These are phyloP conservation scores for Eulemur rufifrons DNA, from an alignment of 2,113 vertebrate genomes.

Conservation along the genomic window DNA sequence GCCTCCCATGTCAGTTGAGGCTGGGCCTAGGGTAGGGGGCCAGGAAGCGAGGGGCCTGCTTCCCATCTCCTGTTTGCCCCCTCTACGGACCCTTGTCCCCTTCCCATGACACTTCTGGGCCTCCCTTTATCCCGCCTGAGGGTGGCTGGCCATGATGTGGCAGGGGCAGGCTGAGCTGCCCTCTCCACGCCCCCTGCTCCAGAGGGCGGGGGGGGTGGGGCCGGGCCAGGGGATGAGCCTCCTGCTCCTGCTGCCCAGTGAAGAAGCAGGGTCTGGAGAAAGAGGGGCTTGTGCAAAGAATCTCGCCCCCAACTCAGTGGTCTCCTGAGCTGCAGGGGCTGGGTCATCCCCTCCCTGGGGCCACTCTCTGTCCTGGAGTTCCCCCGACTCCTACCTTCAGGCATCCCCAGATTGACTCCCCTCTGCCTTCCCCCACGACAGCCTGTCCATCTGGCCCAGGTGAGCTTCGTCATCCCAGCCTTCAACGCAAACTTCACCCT, in stretches of 20 bases:
- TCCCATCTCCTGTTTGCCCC: neutral
- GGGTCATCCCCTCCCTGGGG: neutral
- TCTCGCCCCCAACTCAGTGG: neutral
- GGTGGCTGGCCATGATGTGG: neutral
- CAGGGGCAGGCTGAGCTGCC: neutral
- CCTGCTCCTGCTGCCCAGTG: neutral
- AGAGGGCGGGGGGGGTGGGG: neutral
- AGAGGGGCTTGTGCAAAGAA: neutral
- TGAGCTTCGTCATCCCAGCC: conserved; percentile 90
- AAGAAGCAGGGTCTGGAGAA: neutral
- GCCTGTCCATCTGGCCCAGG: conserved; percentile 92
- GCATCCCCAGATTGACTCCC: neutral
- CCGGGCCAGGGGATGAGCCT: neutral
- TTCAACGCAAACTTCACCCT: conserved; percentile 91
- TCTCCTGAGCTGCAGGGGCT: neutral
- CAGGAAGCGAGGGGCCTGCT: neutral
- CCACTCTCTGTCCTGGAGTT: too few relatives aligned
- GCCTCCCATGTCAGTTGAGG: neutral
- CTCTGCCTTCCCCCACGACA: conserved; percentile 60
- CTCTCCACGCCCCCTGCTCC: neutral
- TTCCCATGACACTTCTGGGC: neutral
- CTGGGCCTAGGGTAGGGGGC: neutral
- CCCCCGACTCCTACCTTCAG: neutral
- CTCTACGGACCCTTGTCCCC: neutral
- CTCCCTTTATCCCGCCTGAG: neutral